These are phyloP conservation scores for Troides helena DNA, from an alignment of 2,888 invertebrate genomes.

Conservation along the genomic window DNA sequence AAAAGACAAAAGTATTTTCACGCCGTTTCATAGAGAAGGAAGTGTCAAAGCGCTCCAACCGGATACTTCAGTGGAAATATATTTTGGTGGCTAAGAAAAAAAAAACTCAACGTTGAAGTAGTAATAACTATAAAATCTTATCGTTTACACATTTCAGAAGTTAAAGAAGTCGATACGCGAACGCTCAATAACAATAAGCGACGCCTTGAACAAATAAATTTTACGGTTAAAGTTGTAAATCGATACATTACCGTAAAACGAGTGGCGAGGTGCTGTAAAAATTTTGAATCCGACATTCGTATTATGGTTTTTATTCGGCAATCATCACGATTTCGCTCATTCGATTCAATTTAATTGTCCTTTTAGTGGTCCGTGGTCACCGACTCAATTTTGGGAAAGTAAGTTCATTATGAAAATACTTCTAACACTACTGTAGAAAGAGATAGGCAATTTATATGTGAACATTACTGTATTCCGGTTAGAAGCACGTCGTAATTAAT, in stretches of 20 bases:
- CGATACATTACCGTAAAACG: constrained; percentile 28
- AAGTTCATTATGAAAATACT: no score
- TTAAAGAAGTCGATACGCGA: constrained; percentile 5
- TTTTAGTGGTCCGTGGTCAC: background rate
- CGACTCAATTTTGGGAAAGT: no score
- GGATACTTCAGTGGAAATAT: no score
- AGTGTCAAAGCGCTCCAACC: no score
- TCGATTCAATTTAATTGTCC: background rate
- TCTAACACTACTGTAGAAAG: no score
- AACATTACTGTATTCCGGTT: no score
- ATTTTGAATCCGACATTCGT: background rate
- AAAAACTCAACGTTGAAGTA: background rate
- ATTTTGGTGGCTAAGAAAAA: no score
- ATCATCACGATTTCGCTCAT: background rate
- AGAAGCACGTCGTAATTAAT: no score
- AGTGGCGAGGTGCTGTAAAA: constrained; percentile 19
- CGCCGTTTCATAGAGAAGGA: no score
- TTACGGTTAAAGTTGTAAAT: constrained; percentile 32
- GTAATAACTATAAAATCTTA: constrained; percentile 19
- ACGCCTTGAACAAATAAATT: constrained; percentile 32
- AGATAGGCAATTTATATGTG: no score
- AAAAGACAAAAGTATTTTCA: no score
- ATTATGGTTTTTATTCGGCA: no score
- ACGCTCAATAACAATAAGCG: constrained; percentile 29
- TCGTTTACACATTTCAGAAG: constrained; percentile 13